Evolutionary conservation across 2,888 invertebrate genomes (phyloP), one percentile per base, ranked within the genome.

Genomic region (Muschampia plurimacula): DNA sequence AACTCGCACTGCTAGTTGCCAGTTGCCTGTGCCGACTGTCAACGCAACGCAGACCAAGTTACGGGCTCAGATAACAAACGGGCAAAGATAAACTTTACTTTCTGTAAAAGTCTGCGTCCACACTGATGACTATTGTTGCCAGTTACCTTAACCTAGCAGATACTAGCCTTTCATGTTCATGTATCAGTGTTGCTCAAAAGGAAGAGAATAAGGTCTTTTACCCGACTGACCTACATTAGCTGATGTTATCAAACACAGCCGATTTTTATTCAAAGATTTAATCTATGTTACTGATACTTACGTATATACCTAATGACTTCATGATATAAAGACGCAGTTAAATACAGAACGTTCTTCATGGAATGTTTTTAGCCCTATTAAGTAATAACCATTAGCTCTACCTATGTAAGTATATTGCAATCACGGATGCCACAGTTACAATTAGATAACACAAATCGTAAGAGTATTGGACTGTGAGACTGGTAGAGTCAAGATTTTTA

Each of bases 71-170:
- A 84, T 13, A 10, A 86, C 85, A 86, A 90, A 52, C 52, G 7
- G 52, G 15, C 88, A 85, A 89, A 90, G 86, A 91, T 92, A 85
- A 90, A 90, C 87, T 92, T 92, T 91, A 93, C 91, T 92, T 93
- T 93, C 91, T 82, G 93, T 82, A 81, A 82, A 79, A 82, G 89
- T 89, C 79, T 75, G 88, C 78, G 90, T 87, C 82, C 88, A 93
- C 89, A 91, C 74, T 60, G 73, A 69, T 66, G 75, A 68, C 74
- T 71, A 75, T 74, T 74, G 60, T 72, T 32, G 57, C 41, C 39
- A n/a, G 63, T 70, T 70, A 49, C 57, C 72, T 70, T 71, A 71
- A 71, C 71, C 66, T 66, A 66, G 60, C 71, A 57, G 57, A 64
- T 70, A 70, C n/a, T 28, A 22, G 8, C 46, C 41, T 57, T 64